These are phyloP conservation scores for Paramormyrops hopkinsi DNA, from an alignment of 2,797 vertebrate species.

Conservation along the genomic window DNA sequence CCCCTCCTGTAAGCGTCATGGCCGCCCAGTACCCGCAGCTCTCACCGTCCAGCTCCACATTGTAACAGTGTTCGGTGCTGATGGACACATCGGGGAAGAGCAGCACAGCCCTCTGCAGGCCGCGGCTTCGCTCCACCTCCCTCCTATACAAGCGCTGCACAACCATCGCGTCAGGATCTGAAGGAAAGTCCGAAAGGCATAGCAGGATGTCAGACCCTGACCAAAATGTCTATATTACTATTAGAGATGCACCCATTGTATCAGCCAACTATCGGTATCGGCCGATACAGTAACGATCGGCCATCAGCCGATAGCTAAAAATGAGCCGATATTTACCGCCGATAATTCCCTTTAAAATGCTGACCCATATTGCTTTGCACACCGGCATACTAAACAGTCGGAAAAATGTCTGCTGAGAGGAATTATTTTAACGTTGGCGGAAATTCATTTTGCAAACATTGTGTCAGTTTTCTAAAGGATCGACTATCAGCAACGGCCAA, in stretches of 20 bases:
- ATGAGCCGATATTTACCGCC: neutral
- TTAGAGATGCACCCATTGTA: neutral
- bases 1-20: neutral
- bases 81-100: slow-evolving; percentile 54
- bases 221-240: neutral
- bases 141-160: slow-evolving; percentile 62
- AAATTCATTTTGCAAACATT: neutral
- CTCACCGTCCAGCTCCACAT: slow-evolving; percentile 66
- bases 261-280: neutral
- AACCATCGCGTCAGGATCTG: slow-evolving; percentile 50
- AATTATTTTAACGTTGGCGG: neutral
- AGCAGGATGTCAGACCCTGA: neutral
- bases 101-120: slow-evolving; percentile 50
- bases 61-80: slow-evolving; percentile 64
- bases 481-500: neutral
- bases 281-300: neutral
- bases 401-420: neutral
- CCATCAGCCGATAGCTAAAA: neutral
- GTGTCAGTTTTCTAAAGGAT: neutral
- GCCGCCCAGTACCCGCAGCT: neutral
- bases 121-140: slow-evolving; percentile 46
- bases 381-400: neutral
- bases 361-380: neutral
- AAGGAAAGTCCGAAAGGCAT: neutral
- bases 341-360: neutral